Evolutionary conservation across 2,113 vertebrate species (phyloP), one percentile per base, ranked within the genome.

Genomic region (Platanista minor): DNA sequence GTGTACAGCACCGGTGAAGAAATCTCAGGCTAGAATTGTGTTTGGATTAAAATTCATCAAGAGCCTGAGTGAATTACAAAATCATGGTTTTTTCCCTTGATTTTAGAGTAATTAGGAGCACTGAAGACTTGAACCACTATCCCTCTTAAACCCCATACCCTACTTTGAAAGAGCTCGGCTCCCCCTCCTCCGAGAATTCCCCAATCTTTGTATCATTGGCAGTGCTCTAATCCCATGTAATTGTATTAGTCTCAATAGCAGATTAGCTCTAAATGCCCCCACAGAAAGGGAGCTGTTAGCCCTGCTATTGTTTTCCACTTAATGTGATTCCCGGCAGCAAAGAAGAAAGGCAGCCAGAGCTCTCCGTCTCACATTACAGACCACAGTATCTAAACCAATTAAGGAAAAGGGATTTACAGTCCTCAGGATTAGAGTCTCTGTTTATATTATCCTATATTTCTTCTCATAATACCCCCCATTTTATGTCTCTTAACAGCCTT

Each of bases 311-410:
- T 99, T 98, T 98, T 97, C 97, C 97, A 98, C 98, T 98, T 99
- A 99, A 99, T 99, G 98, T 97, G 98, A 99, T 99, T 99, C 98
- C 49, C 67, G 97, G 97, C 97, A 98, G 97, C 96, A 96, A 97
- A 98, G 97, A 98, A 98, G 97, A 98, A 98, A 99, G 98, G 97
- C 98, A 98, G 97, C 97, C 98, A 98, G 97, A 98, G 96, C 94
- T 92, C 96, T 97, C 98, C 94, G 71, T 98, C 99, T 98, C 98
- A 98, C 98, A 96, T 99, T 99, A 98, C 98, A 98, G 98, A 96
- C 98, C 98, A 94, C 98, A 98, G 94, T 98, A 99, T 98, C 98
- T 98, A 99, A 99, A 98, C 98, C 98, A 99, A 99, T 99, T 99
- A 99, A 98, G 98, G 98, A 97, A 98, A 99, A 97, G 98, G 98